A percentile compares a stretch with the other conserved stretches of the same genome.
These are phyloP conservation scores for Ericerus pela DNA, from an alignment of 1,140 invertebrate genomes.

Conservation along the genomic window DNA sequence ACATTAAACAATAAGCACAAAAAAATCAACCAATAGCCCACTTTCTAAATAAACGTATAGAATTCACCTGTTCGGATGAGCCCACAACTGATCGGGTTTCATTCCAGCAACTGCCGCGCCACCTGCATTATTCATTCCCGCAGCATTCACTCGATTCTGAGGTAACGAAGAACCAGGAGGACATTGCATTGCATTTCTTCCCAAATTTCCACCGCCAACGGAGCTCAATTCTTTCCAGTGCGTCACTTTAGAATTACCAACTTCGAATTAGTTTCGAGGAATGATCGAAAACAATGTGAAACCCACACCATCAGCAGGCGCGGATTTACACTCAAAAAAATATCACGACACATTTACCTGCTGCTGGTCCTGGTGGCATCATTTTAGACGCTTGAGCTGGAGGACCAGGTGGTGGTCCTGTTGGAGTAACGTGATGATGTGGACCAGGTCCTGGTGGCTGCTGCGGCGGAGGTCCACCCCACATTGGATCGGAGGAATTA, in stretches of 20 bases:
- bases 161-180: constrained; percentile 18
- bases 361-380: constrained; percentile 19
- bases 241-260: constrained; percentile 36
- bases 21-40: background rate
- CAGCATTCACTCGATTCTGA: background rate
- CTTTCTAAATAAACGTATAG: background rate
- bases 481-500: constrained; percentile 49
- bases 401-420: constrained; percentile 32
- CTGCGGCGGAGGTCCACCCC: constrained; percentile 35
- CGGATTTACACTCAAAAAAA: background rate
- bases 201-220: constrained; percentile 30
- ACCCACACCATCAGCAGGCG: constrained; percentile 22
- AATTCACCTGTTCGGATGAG: constrained; percentile 1
- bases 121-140: constrained; percentile 9
- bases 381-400: constrained; percentile 23
- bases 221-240: constrained; percentile 62
- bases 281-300: constrained; percentile 7
- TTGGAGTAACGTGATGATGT: constrained; percentile 28
- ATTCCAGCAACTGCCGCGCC: constrained; percentile 13
- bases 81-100: constrained; percentile 10
- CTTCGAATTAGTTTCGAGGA: constrained; percentile 17
- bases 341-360: constrained; percentile 13
- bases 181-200: constrained; percentile 33
- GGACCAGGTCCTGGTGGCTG: constrained; percentile 41
- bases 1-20: background rate